These are phyloP conservation scores for Aselliscus stoliczkanus DNA, from an alignment of 2,797 vertebrate species.

Conservation along the genomic window DNA sequence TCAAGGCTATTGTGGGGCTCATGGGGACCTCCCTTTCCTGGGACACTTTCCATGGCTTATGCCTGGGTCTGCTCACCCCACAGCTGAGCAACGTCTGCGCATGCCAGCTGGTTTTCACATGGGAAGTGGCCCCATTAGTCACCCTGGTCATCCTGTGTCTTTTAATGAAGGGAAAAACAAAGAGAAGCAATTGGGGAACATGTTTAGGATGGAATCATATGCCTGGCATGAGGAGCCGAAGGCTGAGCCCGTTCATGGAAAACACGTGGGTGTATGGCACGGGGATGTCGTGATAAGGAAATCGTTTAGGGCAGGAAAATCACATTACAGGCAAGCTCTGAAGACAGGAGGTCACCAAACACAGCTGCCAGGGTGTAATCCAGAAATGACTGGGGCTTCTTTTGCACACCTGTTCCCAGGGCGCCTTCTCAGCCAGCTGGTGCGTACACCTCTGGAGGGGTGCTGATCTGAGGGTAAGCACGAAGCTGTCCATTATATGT, in stretches of 20 bases:
- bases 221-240: background rate
- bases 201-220: background rate
- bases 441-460: background rate
- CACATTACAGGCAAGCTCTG: background rate
- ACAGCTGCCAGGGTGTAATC: background rate
- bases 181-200: constrained; percentile 6
- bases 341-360: background rate
- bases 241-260: background rate
- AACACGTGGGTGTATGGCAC: background rate
- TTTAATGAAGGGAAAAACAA: background rate
- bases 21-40: background rate
- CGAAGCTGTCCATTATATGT: background rate
- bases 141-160: constrained; percentile 8
- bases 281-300: rapidly evolving
- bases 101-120: background rate
- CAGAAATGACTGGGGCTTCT: background rate
- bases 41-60: background rate
- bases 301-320: background rate
- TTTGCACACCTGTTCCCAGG: background rate
- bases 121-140: background rate
- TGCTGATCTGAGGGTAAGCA: background rate
- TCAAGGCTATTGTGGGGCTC: background rate
- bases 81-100: background rate
- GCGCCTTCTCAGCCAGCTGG: background rate
- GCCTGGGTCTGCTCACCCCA: background rate